phyloP scores from a whole-genome alignment of 2,113 vertebrate species.

The Empidonax alnorum region DNA sequence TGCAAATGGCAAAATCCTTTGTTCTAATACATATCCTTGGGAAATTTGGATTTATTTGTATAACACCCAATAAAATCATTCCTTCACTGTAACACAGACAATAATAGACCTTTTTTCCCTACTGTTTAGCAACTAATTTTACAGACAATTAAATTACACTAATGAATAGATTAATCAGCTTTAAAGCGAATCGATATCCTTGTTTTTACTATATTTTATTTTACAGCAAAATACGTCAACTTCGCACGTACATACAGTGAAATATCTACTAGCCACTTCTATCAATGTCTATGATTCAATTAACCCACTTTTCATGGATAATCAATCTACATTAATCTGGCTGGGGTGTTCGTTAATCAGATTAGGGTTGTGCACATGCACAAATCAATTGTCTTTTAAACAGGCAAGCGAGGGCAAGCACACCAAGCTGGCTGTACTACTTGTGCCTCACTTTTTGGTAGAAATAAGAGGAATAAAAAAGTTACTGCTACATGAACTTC shows the following conservation, averaged over 20 bases:
- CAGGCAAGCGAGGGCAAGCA: not conserved
- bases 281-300: conserved; percentile 70
- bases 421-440: not conserved
- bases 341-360: conserved; percentile 71
- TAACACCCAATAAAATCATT: conserved; percentile 31
- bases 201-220: conserved; percentile 60
- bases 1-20: conserved; percentile 29
- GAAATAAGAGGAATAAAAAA: not conserved
- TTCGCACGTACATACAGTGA: conserved; percentile 56
- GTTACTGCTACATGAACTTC: not conserved
- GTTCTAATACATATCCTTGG: not conserved
- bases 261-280: conserved; percentile 57
- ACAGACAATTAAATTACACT: conserved; percentile 70
- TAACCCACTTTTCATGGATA: conserved; percentile 72
- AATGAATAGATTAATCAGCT: conserved; percentile 64
- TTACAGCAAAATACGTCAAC: conserved; percentile 52
- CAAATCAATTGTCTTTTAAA: conserved; percentile 34
- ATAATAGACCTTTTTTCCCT: conserved; percentile 32
- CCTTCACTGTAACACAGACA: conserved; percentile 38
- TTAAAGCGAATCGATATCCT: conserved; percentile 62
- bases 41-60: conserved; percentile 63
- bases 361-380: conserved; percentile 23
- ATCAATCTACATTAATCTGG: conserved; percentile 74
- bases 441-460: not conserved
- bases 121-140: conserved; percentile 70